Base-by-base conservation (phyloP, 2,113 vertebrate genomes). In the Phycodurus eques region DNA sequence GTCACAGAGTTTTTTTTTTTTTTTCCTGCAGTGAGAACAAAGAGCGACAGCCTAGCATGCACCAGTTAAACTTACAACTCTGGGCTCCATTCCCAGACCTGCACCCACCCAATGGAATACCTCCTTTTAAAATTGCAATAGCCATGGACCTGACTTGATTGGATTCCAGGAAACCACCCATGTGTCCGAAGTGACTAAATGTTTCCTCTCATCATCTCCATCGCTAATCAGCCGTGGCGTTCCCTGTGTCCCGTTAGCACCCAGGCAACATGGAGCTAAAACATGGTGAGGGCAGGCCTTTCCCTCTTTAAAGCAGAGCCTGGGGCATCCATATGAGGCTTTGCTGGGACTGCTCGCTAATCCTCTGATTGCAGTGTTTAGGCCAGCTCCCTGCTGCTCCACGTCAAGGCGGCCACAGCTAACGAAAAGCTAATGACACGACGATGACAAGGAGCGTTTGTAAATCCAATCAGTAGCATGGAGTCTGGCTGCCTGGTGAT, bases 361-460 rank as follows among this genome's bases (percentile, higher is more conserved):
- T 91, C 86, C 85, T 61, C 80, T 92, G 90, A 92, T 91, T 93
- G 87, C 88, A 81, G 83, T 91, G 89, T 92, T 91, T 88, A 87
- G 88, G 73, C 77, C 72, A 3, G 73, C 79, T 79, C 75, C 73
- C 82, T 70, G 79, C 86, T 87, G 84, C 82, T 85, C 83, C 87
- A 88, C 83, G 88, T 88, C 89, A 87, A 81, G 81, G 78, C 62
- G 79, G 85, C 85, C 73, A 54, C 78, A 79, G 80, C 83, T 85
- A 88, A 88, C 82, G 82, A 86, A 85, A 72, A 81, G 84, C 88
- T 88, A 89, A 87, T 89, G 87, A 85, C 88, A 84, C 84, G 53
- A 76, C 75, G 82, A 87, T 89, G 87, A 90, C 88, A 88, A 83
- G 85, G 79, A 76, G 82, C 82, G 68, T 91, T 86, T 91, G 84